Percentiles rank a stretch among this genome's conserved stretches.
phyloP scores from a whole-genome alignment of 2,113 vertebrate species.

The Varanus komodoensis region DNA sequence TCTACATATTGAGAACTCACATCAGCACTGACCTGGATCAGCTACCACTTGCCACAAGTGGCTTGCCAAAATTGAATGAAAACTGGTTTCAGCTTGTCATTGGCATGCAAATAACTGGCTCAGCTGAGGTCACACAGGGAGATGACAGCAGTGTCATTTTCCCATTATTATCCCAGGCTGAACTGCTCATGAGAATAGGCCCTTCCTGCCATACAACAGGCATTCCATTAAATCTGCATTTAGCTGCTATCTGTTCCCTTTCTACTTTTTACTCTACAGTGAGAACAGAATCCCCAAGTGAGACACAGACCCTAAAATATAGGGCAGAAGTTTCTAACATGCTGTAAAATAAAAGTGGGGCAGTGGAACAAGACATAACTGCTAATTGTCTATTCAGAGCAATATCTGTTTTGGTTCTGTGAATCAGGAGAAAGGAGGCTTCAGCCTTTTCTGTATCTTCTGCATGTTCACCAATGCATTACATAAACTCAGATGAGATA shows the following conservation, averaged over 20 bases:
- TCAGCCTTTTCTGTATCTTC: not conserved
- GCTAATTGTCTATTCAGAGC: too few species aligned
- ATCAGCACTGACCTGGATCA: not conserved
- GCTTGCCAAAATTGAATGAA: not conserved
- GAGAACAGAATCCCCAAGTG: too few species aligned
- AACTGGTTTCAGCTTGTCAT: not conserved
- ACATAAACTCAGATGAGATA: fast-evolving
- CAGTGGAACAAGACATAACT: too few species aligned
- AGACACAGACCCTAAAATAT: too few species aligned
- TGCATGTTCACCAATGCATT: not conserved
- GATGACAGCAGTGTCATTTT: too few species aligned
- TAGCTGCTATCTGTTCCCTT: too few species aligned
- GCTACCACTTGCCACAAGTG: not conserved
- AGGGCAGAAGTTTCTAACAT: too few species aligned
- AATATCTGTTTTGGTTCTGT: too few species aligned
- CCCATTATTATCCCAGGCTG: not conserved
- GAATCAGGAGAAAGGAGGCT: not conserved
- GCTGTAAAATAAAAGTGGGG: too few species aligned
- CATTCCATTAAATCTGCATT: too few species aligned
- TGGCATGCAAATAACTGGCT: not conserved
- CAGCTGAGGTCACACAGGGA: not conserved
- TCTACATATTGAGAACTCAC: not conserved
- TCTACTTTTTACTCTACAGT: too few species aligned
- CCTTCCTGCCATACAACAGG: not conserved
- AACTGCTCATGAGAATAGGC: not conserved